phyloP scores from a whole-genome alignment of 1,140 invertebrate species.

The Musca domestica region DNA sequence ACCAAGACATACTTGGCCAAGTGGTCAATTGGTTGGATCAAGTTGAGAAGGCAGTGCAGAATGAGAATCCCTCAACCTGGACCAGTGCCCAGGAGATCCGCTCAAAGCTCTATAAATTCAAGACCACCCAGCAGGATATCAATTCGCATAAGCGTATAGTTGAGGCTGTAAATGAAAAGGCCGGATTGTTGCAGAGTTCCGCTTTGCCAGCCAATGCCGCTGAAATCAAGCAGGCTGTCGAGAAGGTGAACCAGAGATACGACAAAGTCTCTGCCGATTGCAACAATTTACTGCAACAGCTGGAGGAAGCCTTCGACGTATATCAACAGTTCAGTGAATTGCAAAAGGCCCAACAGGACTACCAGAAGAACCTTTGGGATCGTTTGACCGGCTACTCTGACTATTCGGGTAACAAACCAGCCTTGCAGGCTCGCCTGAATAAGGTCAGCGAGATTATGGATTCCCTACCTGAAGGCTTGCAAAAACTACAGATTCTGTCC shows the following conservation, averaged over 20 bases:
- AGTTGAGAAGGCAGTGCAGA: conserved; percentile 77
- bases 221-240: conserved; percentile 66
- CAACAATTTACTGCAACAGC: conserved; percentile 63
- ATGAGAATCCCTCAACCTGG: conserved; percentile 67
- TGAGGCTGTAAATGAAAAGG: conserved; percentile 86
- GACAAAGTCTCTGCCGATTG: conserved; percentile 65
- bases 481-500: conserved; percentile 68
- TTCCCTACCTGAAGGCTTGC: conserved; percentile 69
- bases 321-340: conserved; percentile 82
- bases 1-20: conserved; percentile 81
- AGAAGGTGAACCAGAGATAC: conserved; percentile 72
- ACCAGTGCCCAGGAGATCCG: conserved; percentile 80
- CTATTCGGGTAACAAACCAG: conserved; percentile 76
- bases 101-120: conserved; percentile 82
- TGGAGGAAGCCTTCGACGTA: conserved; percentile 73
- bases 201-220: conserved; percentile 59
- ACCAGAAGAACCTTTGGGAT: conserved; percentile 86
- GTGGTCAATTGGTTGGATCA: conserved; percentile 81
- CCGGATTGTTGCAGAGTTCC: conserved; percentile 57
- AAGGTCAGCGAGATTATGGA: conserved; percentile 78
- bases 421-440: conserved; percentile 68
- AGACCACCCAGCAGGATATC: conserved; percentile 86
- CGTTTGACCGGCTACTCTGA: conserved; percentile 73
- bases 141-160: conserved; percentile 84
- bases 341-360: conserved; percentile 80